Percentiles rank a stretch among this genome's conserved stretches.
These are phyloP conservation scores for Xylota sylvarum DNA, from an alignment of 2,888 invertebrate genomes.

Conservation along the genomic window DNA sequence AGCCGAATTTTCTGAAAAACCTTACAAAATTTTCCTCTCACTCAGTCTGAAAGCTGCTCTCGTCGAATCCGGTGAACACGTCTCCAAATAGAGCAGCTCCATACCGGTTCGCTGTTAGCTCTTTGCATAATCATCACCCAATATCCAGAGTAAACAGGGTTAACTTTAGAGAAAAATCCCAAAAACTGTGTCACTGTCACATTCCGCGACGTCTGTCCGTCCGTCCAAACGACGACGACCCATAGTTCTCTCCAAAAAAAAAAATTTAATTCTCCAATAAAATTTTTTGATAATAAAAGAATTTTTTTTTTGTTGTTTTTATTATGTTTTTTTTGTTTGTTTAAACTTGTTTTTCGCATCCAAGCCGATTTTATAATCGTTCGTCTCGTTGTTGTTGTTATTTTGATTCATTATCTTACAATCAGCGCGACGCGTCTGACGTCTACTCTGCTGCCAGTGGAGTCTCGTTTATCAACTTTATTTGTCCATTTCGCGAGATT, in stretches of 20 bases:
- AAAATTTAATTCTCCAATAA: not conserved
- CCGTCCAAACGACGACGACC: too few species aligned
- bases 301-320: not conserved
- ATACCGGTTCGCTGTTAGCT: conserved; percentile 61
- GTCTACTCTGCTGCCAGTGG: conserved; percentile 22
- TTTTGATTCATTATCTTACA: conserved; percentile 49
- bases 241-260: not conserved
- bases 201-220: not conserved
- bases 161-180: conserved; percentile 5
- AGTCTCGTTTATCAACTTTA: conserved; percentile 64
- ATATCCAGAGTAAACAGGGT: conserved; percentile 42
- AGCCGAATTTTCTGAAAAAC: conserved; percentile 52
- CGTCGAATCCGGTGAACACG: conserved; percentile 72
- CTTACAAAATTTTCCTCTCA: conserved; percentile 45
- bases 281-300: too few species aligned
- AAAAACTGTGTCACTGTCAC: not conserved
- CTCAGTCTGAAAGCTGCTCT: conserved; percentile 73
- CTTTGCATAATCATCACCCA: conserved; percentile 69
- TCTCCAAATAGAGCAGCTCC: conserved; percentile 65
- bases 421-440: conserved; percentile 56
- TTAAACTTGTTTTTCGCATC: conserved; percentile 39
- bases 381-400: conserved; percentile 15
- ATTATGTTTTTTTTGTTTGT: too few species aligned
- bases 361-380: conserved; percentile 45
- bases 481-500: conserved; percentile 41